A percentile compares a stretch with the other conserved stretches of the same genome.
These are phyloP conservation scores for Phyto melanocephala DNA, from an alignment of 2,888 invertebrate species.

Conservation along the genomic window DNA sequence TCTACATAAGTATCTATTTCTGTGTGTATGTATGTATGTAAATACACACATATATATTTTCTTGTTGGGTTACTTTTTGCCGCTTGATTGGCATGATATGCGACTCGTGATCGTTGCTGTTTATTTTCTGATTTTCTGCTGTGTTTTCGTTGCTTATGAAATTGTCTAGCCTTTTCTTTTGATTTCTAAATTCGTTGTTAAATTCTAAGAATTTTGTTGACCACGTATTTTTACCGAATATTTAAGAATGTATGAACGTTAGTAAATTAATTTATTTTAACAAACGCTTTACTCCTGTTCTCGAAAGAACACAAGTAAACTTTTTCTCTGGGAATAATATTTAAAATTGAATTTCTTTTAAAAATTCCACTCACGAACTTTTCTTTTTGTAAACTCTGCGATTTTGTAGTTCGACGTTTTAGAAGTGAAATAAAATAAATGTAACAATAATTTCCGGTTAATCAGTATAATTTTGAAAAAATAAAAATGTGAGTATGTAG, in stretches of 20 bases:
- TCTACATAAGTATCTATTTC: too few species aligned
- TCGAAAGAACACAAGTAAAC: constrained; percentile 47
- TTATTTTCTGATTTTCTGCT: not conserved
- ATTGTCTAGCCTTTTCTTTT: constrained; percentile 46
- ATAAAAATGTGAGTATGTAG: too few species aligned
- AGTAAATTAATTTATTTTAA: constrained; percentile 1
- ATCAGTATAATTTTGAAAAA: not conserved
- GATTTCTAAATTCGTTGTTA: constrained; percentile 26
- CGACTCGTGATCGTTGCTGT: constrained; percentile 20
- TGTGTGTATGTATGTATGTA: not conserved
- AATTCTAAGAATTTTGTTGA: constrained; percentile 37
- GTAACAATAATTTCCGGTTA: constrained; percentile 52
- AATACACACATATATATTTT: constrained; percentile 14
- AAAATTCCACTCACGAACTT: constrained; percentile 55
- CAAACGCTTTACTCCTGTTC: constrained; percentile 13
- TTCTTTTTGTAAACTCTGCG: constrained; percentile 48
- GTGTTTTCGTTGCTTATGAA: not conserved
- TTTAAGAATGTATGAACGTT: not conserved
- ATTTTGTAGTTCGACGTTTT: constrained; percentile 20
- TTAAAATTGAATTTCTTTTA: not conserved
- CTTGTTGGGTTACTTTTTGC: constrained; percentile 46
- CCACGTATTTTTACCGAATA: constrained; percentile 29
- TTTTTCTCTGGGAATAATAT: constrained; percentile 1
- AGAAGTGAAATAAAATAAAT: not conserved
- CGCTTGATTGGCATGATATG: constrained; percentile 59